Evolutionary conservation across 2,888 invertebrate genomes (phyloP).

Genomic region (Morpho helenor): DNA sequence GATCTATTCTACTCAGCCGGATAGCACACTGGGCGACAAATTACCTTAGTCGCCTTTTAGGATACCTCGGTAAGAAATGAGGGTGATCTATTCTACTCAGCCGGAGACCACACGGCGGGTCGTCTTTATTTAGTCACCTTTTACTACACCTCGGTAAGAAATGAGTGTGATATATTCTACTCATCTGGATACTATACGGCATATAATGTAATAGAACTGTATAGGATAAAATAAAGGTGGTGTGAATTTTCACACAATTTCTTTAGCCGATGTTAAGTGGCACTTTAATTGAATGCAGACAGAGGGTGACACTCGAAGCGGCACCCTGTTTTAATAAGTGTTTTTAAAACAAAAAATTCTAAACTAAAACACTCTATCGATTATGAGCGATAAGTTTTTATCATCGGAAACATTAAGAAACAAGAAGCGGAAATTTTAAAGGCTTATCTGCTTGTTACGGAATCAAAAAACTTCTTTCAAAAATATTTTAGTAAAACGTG

Average conservation of each 20-base stretch:
- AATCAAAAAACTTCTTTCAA: too few relatives aligned
- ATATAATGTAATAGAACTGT: neutral
- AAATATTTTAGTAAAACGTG: too few relatives aligned
- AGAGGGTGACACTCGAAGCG: slow-evolving; percentile 37
- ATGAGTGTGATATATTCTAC: too few relatives aligned
- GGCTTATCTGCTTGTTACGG: neutral
- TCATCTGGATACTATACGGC: too few relatives aligned
- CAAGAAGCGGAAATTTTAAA: slow-evolving; percentile 4
- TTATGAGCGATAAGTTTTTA: slow-evolving; percentile 22
- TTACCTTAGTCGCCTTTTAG: too few relatives aligned
- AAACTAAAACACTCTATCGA: slow-evolving; percentile 21
- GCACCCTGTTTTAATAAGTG: slow-evolving; percentile 12
- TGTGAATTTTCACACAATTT: slow-evolving; percentile 59
- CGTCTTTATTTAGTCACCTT: too few relatives aligned
- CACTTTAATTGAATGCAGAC: slow-evolving; percentile 58
- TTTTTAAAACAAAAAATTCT: slow-evolving; percentile 14
- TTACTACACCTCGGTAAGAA: too few relatives aligned
- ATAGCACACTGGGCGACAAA: too few relatives aligned
- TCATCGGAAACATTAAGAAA: slow-evolving; percentile 10
- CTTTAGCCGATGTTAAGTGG: slow-evolving; percentile 41
- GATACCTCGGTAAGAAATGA: too few relatives aligned
- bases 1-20: too few relatives aligned
- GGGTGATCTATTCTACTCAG: too few relatives aligned
- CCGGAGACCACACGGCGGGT: too few relatives aligned
- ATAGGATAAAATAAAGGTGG: slow-evolving; percentile 23